Conservation (phyloP, 2,113 vertebrate species). For the Sterrhoptilus dennistouni region DNA sequence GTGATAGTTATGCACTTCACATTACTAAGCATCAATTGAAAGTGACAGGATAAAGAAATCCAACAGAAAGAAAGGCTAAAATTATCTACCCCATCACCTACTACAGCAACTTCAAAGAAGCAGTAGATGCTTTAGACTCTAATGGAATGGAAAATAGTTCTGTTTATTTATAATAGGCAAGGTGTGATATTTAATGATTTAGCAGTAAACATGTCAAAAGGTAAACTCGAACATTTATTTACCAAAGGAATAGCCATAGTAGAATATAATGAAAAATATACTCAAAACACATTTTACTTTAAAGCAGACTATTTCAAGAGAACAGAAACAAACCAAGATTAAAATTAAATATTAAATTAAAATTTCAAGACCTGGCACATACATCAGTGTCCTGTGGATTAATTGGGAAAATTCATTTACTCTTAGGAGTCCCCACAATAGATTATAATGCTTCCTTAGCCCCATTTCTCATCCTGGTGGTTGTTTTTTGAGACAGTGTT, state of each 20-base stretch:
- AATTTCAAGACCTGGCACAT: not conserved
- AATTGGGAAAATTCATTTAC: not conserved
- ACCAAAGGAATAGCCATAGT: not conserved
- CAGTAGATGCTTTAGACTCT: not conserved
- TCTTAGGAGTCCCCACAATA: not conserved
- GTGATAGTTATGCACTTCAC: not conserved
- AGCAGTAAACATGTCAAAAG: not conserved
- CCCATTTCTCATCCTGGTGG: not conserved
- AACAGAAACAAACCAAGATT: not conserved
- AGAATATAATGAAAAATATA: not conserved
- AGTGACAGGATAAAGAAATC: not conserved
- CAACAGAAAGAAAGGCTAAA: not conserved
- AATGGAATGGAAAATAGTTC: not conserved
- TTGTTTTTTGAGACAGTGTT: not conserved
- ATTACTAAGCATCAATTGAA: not conserved
- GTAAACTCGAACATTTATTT: not conserved
- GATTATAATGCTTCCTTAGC: not conserved
- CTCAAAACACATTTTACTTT: not conserved
- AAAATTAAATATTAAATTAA: constrained; percentile 26
- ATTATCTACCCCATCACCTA: not conserved
- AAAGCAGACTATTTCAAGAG: not conserved
- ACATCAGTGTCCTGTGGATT: not conserved
- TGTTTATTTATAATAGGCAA: not conserved
- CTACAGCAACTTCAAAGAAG: not conserved
- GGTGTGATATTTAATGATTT: not conserved